Conservation (phyloP, 2,797 vertebrate genomes). For the Heterohyrax brucei region DNA sequence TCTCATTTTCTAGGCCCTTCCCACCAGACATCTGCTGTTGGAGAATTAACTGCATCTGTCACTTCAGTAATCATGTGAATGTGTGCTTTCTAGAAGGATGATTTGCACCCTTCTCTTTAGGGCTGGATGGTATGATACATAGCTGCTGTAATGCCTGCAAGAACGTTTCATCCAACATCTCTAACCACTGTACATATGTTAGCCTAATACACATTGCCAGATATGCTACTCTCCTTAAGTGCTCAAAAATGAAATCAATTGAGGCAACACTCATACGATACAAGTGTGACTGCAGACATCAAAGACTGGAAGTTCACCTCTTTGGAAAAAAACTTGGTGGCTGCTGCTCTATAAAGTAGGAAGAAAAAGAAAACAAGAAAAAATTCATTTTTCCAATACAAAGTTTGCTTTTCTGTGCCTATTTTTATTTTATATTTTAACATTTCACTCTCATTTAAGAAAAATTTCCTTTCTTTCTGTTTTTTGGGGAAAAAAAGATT, state of each 20-base stretch:
- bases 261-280: constrained; percentile 24
- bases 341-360: not conserved
- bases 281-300: not conserved
- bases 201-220: not conserved
- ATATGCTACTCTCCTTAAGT: not conserved
- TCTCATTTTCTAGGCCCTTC: constrained; percentile 82
- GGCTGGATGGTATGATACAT: not conserved
- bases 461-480: too few species aligned
- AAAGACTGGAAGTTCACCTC: constrained; percentile 4
- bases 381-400: not conserved
- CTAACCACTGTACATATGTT: constrained; percentile 77
- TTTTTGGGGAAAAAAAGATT: not conserved
- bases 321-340: not conserved
- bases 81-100: constrained; percentile 76
- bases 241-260: not conserved
- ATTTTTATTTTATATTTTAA: constrained; percentile 33
- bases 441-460: constrained; percentile 8
- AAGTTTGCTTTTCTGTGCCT: not conserved
- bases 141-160: constrained; percentile 76
- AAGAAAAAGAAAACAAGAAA: not conserved
- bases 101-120: constrained; percentile 62
- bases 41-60: constrained; percentile 84
- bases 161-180: constrained; percentile 72
- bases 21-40: constrained; percentile 84
- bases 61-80: constrained; percentile 57